Conservation (phyloP, 2,797 vertebrate genomes). For the Huso huso region DNA sequence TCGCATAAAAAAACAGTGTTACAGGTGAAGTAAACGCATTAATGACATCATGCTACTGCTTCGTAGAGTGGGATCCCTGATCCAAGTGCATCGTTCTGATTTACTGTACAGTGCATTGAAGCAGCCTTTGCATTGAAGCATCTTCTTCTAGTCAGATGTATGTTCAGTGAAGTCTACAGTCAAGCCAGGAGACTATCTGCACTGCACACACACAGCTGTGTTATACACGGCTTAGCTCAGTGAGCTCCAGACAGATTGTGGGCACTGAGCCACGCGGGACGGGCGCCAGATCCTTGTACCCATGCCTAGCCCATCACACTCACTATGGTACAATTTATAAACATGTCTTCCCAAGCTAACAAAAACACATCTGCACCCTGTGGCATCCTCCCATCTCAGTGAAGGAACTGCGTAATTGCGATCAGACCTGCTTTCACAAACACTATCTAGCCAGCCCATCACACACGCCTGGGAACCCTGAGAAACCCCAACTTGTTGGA, state of each 20-base stretch:
- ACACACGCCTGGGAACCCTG: neutral
- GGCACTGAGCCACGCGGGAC: constrained; percentile 62
- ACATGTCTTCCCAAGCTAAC: constrained; percentile 49
- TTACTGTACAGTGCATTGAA: neutral
- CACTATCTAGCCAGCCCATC: neutral
- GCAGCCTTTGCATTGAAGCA: neutral
- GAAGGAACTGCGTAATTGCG: neutral
- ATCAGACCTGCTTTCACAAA: neutral
- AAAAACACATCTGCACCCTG: constrained; percentile 53
- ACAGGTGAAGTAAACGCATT: constrained; percentile 19
- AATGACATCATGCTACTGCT: constrained; percentile 30
- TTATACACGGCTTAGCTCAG: constrained; percentile 56
- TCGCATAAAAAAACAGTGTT: constrained; percentile 13
- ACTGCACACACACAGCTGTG: constrained; percentile 42
- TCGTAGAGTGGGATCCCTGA: constrained; percentile 36
- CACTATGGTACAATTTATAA: constrained; percentile 63
- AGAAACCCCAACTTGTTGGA: neutral
- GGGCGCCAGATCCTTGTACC: constrained; percentile 52
- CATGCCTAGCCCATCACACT: constrained; percentile 59
- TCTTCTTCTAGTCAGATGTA: constrained; percentile 20
- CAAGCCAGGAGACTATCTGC: constrained; percentile 42
- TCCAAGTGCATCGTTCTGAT: neutral
- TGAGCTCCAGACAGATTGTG: constrained; percentile 53
- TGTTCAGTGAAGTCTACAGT: constrained; percentile 30
- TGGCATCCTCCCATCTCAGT: constrained; percentile 32